Evolutionary conservation across 2,113 vertebrate species (phyloP), one percentile per base, ranked within the genome.

Genomic region (Archocentrus centrarchus): DNA sequence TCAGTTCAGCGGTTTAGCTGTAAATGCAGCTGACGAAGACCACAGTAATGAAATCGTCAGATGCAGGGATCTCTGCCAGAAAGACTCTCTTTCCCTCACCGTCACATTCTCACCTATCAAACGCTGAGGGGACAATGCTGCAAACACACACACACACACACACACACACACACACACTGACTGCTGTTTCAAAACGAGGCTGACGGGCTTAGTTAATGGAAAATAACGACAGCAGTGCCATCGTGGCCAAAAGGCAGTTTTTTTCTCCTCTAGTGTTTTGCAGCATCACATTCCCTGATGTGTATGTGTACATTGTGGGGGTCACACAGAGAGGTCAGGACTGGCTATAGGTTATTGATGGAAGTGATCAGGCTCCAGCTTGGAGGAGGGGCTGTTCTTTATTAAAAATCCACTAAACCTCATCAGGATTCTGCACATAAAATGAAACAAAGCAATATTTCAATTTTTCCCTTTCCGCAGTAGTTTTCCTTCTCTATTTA

Each of bases 341-440:
- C 37, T 47, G 17, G 7, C 7, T 75, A 57, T 89, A n/a, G 75
- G 81, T 89, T 83, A 93, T 88, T 88, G 81, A 91, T 79, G 27
- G 27, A 84, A 63, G 66, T 59, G 66, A 90, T 83, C 79, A 50
- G 62, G 44, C 63, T 24, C 2, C 32, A 39, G 59, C 7, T 47
- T 41, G 76, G 75, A 68, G 64, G 64, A 70, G 41, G 41, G 44
- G 66, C 18, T 30, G 41, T 18, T 32, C 24, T 50, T 17, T 60
- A 22, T 80, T 13, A 39, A 59, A 11, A 24, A 15, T n/a, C 15
- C 59, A 44, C 35, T 53, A 44, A 73, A 82, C 20, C 10, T 41
- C 66, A 30, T 30, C 50, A 24, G 73, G 3, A 35, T 9, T 10
- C 24, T 14, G 18, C n/a, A 44, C 14, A 47, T 47, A 22, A 68